phyloP scores from a whole-genome alignment of 1,140 invertebrate genomes.

The Lucilia cuprina region DNA sequence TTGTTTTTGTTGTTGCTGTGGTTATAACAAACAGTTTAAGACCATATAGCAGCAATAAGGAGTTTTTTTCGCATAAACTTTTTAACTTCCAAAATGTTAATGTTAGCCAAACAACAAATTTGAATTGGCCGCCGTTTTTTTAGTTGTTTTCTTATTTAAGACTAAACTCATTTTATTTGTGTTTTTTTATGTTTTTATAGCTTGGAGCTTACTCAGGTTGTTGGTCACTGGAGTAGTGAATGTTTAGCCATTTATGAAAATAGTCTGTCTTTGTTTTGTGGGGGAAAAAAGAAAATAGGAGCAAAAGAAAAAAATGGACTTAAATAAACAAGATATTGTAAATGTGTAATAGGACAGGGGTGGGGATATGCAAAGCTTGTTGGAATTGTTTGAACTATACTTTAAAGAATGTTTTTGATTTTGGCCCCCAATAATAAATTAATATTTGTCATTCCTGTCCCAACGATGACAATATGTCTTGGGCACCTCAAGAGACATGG shows the following conservation, averaged over 20 bases:
- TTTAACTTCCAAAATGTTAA: constrained; percentile 33
- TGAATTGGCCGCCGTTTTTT: constrained; percentile 31
- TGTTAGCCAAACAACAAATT: constrained; percentile 33
- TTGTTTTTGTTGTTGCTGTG: not conserved
- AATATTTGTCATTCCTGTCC: not conserved
- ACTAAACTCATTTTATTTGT: not conserved
- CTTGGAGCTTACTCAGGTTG: constrained; percentile 24
- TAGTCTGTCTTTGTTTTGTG: not conserved
- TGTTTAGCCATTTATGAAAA: constrained; percentile 13
- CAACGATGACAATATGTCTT: not conserved
- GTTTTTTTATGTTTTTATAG: not conserved
- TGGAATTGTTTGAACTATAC: not conserved
- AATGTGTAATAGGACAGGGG: not conserved
- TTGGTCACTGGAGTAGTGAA: constrained; percentile 34
- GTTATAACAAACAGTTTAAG: not conserved
- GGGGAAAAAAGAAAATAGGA: not conserved
- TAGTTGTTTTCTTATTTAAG: not conserved
- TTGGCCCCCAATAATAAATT: not conserved
- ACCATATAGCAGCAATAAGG: not conserved
- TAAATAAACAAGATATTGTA: not conserved
- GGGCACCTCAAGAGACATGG: not conserved
- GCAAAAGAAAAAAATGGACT: not conserved
- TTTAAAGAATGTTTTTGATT: not conserved
- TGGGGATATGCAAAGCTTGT: not conserved
- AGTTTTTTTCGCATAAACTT: constrained; percentile 23